phyloP scores from a whole-genome alignment of 2,797 vertebrate species.

The Chromobotia macracanthus region DNA sequence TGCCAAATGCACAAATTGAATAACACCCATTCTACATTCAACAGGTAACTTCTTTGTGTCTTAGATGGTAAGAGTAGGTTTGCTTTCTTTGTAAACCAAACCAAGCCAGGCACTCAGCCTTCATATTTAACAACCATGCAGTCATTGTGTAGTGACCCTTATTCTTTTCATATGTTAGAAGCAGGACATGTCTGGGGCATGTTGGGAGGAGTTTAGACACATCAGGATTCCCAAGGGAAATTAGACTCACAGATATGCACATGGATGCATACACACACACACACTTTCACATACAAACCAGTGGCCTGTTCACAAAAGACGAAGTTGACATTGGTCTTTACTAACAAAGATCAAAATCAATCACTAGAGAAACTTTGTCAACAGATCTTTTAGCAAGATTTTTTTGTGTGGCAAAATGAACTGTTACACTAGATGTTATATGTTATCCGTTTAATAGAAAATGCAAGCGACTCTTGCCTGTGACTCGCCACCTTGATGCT shows the following conservation, averaged over 20 bases:
- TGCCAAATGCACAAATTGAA: no score
- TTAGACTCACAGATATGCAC: conserved; percentile 1
- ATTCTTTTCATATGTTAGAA: conserved; percentile 1
- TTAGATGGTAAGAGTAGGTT: no score
- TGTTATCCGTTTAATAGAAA: no score
- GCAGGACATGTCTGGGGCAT: neutral
- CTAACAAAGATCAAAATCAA: neutral
- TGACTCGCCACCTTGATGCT: no score
- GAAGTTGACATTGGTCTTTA: neutral
- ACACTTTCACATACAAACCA: neutral
- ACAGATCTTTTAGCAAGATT: no score
- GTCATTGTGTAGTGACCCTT: neutral
- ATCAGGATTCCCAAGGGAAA: neutral
- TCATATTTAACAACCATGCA: neutral
- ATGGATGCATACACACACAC: neutral
- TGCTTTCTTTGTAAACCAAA: neutral
- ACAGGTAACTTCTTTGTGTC: no score
- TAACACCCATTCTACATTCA: no score
- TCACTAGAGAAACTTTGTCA: neutral
- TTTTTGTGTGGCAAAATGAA: no score
- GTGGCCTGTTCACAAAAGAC: no score
- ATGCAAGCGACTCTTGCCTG: no score
- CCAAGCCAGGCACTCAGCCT: neutral
- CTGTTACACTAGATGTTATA: no score
- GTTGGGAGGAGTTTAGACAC: neutral